phyloP scores from a whole-genome alignment of 2,888 invertebrate genomes.

The Brachylomia viminalis region DNA sequence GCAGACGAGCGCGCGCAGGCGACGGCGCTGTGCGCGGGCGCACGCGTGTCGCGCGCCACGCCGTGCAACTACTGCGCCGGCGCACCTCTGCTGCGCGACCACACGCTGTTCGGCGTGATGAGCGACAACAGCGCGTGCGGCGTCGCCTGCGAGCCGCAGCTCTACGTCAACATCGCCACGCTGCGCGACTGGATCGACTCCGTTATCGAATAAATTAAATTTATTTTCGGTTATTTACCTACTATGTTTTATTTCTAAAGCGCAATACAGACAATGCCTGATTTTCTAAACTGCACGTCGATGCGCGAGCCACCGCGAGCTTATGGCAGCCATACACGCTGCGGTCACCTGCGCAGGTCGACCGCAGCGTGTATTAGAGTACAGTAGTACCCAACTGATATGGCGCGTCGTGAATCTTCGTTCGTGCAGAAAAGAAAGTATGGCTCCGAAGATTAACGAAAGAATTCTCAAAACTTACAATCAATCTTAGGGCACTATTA shows the following conservation, averaged over 20 bases:
- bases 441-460: too few relatives aligned
- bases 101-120: conserved; percentile 76
- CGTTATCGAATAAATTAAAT: conserved; percentile 59
- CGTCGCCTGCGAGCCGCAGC: conserved; percentile 78
- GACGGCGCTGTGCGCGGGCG: conserved; percentile 71
- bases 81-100: conserved; percentile 76
- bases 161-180: conserved; percentile 77
- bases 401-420: too few relatives aligned
- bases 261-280: too few relatives aligned
- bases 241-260: conserved; percentile 10
- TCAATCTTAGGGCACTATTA: too few relatives aligned
- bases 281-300: not conserved
- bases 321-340: not conserved
- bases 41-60: conserved; percentile 64
- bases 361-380: too few relatives aligned
- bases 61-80: conserved; percentile 82
- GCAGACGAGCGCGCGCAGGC: conserved; percentile 45
- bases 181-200: conserved; percentile 76
- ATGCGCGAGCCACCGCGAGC: not conserved
- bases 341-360: not conserved
- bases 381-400: too few relatives aligned
- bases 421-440: too few relatives aligned
- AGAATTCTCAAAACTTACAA: too few relatives aligned
- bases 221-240: conserved; percentile 7
- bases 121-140: conserved; percentile 76